These are phyloP conservation scores for Drosophila sucinea DNA, from an alignment of 1,140 invertebrate species.

Conservation along the genomic window DNA sequence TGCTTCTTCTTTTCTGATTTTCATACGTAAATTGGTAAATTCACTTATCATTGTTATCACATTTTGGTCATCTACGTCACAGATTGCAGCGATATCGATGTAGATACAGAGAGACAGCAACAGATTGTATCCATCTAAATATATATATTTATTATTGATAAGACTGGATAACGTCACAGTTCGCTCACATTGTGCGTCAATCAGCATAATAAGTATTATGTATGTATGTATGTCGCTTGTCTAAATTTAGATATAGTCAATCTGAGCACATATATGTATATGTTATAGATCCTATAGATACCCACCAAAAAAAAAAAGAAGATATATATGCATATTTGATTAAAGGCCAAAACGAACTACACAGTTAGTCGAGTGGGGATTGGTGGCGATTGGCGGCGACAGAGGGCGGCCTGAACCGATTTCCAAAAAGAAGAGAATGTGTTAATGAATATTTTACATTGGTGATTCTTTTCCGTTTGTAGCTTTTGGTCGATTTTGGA, in stretches of 20 bases:
- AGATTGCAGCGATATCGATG: conserved; percentile 18
- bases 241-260: conserved; percentile 61
- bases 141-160: conserved; percentile 32
- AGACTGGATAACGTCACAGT: conserved; percentile 46
- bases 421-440: conserved; percentile 9
- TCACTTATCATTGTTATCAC: conserved; percentile 25
- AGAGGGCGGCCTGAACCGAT: conserved; percentile 28
- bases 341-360: conserved; percentile 41
- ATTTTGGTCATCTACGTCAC: conserved; percentile 34
- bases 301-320: conserved; percentile 6
- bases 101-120: conserved; percentile 20
- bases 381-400: not conserved
- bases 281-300: conserved; percentile 32
- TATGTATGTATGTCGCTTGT: conserved; percentile 49
- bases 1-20: not conserved
- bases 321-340: conserved; percentile 59
- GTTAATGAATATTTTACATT: conserved; percentile 54
- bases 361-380: not conserved
- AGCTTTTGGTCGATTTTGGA: not conserved
- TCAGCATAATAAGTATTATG: conserved; percentile 55
- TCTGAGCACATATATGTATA: conserved; percentile 24
- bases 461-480: conserved; percentile 30
- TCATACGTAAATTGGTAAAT: conserved; percentile 17
- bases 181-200: conserved; percentile 57
- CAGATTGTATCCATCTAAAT: conserved; percentile 28